Conservation (phyloP, 2,797 vertebrate genomes). For the Ctenopoma multispine region DNA sequence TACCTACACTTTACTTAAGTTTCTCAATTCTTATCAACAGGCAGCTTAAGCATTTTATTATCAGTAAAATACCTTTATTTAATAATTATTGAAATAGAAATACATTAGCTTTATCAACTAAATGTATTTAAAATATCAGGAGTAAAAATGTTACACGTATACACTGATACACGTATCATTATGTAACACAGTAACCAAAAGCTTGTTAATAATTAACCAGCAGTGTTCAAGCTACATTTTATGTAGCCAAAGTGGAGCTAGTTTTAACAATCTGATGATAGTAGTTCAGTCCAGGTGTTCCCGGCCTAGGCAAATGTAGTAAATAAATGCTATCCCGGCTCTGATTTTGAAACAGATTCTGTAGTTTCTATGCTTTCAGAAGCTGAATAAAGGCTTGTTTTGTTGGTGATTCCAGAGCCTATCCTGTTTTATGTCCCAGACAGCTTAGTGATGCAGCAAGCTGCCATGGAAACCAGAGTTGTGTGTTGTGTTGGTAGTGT, state of each 20-base stretch:
- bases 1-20: too few species aligned
- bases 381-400: constrained; percentile 55
- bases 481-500: constrained; percentile 66
- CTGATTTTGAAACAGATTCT: background rate
- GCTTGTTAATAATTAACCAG: background rate
- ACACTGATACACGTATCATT: background rate
- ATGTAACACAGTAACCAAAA: too few species aligned
- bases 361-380: background rate
- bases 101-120: too few species aligned
- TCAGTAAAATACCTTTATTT: too few species aligned
- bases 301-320: background rate
- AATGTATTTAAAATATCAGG: too few species aligned
- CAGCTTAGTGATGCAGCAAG: constrained; percentile 67
- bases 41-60: too few species aligned
- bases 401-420: constrained; percentile 31
- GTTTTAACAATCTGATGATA: background rate
- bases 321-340: background rate
- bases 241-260: background rate
- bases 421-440: constrained; percentile 51
- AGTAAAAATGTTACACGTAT: too few species aligned
- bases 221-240: background rate
- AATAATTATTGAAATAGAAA: too few species aligned
- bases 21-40: too few species aligned
- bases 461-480: constrained; percentile 73
- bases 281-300: background rate